A percentile compares a stretch with the other conserved stretches of the same genome.
Evolutionary conservation across 2,113 vertebrate species (phyloP).

Genomic region (Platycercus adscitus): DNA sequence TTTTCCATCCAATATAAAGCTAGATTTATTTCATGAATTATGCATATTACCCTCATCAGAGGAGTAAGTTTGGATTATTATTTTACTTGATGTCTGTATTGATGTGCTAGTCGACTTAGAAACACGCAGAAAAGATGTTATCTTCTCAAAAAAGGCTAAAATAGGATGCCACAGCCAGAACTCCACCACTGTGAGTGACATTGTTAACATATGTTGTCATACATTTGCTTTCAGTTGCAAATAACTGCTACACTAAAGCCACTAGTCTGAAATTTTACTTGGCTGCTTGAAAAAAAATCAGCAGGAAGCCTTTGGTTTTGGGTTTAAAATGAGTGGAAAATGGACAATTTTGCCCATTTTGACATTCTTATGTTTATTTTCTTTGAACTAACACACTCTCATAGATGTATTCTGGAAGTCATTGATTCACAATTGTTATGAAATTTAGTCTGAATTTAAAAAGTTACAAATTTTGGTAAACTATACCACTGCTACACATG

Average conservation of each 20-base stretch:
- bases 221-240: not conserved
- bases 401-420: not conserved
- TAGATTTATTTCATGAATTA: not conserved
- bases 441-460: not conserved
- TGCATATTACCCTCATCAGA: not conserved
- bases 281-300: not conserved
- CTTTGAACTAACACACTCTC: not conserved
- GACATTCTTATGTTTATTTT: not conserved
- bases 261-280: not conserved
- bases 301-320: not conserved
- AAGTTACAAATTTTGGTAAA: not conserved
- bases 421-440: not conserved
- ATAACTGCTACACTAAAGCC: not conserved
- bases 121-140: not conserved
- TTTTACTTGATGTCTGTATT: not conserved
- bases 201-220: not conserved
- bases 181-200: not conserved
- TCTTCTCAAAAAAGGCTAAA: not conserved
- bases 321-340: not conserved
- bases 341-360: not conserved
- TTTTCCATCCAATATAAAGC: not conserved
- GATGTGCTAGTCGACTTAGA: not conserved
- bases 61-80: not conserved
- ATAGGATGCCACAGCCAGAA: not conserved
- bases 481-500: fast-evolving